Conservation (phyloP, 2,113 vertebrate species). For the Rhea americana region DNA sequence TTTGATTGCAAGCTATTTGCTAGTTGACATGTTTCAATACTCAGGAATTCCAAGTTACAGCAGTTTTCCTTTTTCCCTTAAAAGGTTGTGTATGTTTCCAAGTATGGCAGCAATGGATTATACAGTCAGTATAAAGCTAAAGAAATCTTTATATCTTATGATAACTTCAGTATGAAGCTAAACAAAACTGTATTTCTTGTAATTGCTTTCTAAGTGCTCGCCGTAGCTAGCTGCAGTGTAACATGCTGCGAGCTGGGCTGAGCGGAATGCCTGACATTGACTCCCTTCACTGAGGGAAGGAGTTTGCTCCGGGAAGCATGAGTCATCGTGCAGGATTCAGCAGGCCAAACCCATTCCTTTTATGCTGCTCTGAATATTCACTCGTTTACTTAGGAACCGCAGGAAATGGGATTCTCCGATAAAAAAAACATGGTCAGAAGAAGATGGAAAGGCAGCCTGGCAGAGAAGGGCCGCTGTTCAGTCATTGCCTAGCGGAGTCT, state of each 20-base stretch:
- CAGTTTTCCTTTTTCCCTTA: not conserved
- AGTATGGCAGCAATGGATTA: not conserved
- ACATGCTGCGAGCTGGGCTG: not conserved
- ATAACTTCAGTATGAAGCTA: not conserved
- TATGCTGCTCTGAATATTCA: not conserved
- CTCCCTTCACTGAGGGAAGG: constrained; percentile 9
- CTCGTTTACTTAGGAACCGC: not conserved
- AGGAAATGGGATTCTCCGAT: not conserved
- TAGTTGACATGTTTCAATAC: not conserved
- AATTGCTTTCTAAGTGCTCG: not conserved
- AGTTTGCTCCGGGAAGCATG: constrained; percentile 15
- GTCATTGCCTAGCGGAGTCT: not conserved
- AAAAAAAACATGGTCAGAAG: not conserved
- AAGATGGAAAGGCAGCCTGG: not conserved
- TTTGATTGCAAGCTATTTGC: not conserved
- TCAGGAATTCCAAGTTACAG: not conserved
- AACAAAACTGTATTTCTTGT: not conserved
- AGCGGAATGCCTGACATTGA: not conserved
- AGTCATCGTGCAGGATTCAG: constrained; percentile 11
- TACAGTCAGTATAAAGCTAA: not conserved
- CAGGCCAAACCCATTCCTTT: constrained; percentile 7
- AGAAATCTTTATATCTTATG: not conserved
- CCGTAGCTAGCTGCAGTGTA: not conserved
- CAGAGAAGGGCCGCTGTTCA: not conserved
- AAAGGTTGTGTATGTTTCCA: not conserved